These are phyloP conservation scores for Sebastes miniatus DNA, from an alignment of 2,797 vertebrate genomes.

Conservation along the genomic window DNA sequence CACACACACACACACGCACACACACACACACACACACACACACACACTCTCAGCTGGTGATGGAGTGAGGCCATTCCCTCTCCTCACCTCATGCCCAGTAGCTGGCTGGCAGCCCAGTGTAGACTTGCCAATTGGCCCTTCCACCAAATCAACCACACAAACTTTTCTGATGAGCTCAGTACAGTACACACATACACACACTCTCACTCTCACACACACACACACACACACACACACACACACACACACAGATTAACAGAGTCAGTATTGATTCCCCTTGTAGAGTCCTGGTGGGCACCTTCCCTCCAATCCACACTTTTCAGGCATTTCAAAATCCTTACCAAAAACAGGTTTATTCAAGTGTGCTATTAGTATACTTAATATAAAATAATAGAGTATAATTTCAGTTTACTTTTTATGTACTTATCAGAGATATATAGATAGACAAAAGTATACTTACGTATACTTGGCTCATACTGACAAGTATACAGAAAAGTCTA, in stretches of 20 bases:
- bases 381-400: too few relatives aligned
- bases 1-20: too few relatives aligned
- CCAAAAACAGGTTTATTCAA: too few relatives aligned
- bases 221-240: neutral
- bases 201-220: neutral
- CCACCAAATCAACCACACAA: slow-evolving; percentile 62
- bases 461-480: too few relatives aligned
- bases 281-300: slow-evolving; percentile 15
- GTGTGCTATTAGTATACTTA: too few relatives aligned
- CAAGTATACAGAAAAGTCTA: too few relatives aligned
- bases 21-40: slow-evolving; percentile 24
- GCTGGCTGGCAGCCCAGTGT: slow-evolving; percentile 61
- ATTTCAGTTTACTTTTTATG: too few relatives aligned
- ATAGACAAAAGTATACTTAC: too few relatives aligned
- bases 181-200: neutral
- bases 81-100: slow-evolving; percentile 67
- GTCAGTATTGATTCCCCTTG: slow-evolving; percentile 27
- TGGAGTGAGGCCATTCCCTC: slow-evolving; percentile 70
- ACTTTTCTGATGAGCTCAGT: slow-evolving; percentile 63
- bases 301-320: slow-evolving; percentile 25
- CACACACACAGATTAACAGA: neutral
- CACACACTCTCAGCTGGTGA: slow-evolving; percentile 56
- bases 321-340: slow-evolving; percentile 7
- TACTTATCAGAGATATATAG: too few relatives aligned
- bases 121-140: slow-evolving; percentile 66